Conservation (phyloP, 2,888 invertebrate genomes). For the Adela reaumurella region DNA sequence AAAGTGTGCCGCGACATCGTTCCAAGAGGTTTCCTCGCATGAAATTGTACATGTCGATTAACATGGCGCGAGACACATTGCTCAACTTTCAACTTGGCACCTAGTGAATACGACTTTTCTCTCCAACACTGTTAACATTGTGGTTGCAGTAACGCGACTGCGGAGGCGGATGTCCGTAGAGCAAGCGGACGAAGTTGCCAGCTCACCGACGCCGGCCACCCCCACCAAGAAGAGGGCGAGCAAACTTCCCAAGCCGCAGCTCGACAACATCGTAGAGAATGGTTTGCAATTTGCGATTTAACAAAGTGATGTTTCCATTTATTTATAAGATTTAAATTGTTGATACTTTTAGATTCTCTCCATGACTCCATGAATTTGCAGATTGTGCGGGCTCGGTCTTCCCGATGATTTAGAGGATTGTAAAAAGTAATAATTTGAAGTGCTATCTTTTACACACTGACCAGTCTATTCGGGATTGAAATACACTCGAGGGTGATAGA, state of each 20-base stretch:
- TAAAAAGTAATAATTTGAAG: neutral
- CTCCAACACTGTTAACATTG: too few relatives aligned
- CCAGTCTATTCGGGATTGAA: neutral
- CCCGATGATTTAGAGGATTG: neutral
- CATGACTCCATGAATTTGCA: neutral
- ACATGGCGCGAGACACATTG: too few relatives aligned
- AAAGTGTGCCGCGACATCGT: too few relatives aligned
- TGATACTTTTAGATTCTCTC: too few relatives aligned
- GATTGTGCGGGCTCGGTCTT: neutral
- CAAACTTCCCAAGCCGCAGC: constrained; percentile 33
- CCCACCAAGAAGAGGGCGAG: constrained; percentile 37
- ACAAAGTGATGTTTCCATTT: too few relatives aligned
- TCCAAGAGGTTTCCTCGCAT: too few relatives aligned
- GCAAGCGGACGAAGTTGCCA: constrained; percentile 29
- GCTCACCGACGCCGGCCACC: constrained; percentile 32
- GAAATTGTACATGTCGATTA: too few relatives aligned
- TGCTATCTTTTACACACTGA: neutral
- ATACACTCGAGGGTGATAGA: neutral
- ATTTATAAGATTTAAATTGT: too few relatives aligned
- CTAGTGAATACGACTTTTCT: too few relatives aligned
- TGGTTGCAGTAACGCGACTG: constrained; percentile 26
- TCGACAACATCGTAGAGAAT: constrained; percentile 22
- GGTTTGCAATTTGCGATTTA: constrained; percentile 1
- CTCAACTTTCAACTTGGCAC: too few relatives aligned
- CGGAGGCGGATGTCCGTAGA: constrained; percentile 33